A percentile compares a stretch with the other conserved stretches of the same genome.
These are phyloP conservation scores for Crotalus tigris DNA, from an alignment of 2,113 vertebrate species.

Conservation along the genomic window DNA sequence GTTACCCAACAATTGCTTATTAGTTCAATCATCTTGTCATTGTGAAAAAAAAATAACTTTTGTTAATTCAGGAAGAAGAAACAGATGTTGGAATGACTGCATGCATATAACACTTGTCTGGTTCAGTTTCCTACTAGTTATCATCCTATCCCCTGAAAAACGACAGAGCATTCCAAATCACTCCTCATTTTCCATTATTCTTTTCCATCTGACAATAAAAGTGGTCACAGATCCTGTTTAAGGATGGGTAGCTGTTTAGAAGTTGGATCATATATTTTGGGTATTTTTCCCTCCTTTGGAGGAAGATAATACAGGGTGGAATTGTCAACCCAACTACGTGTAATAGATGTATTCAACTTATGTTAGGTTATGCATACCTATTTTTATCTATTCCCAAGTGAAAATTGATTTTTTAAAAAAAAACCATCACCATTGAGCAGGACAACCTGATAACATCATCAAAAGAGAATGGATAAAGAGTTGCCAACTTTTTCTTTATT, in stretches of 20 bases:
- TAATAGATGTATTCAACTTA: background rate
- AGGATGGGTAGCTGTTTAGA: background rate
- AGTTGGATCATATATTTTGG: background rate
- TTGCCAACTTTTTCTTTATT: background rate
- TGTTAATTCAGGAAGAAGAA: slow-evolving; percentile 42
- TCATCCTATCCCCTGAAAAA: slow-evolving; percentile 36
- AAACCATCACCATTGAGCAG: background rate
- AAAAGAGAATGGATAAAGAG: background rate
- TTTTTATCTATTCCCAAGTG: background rate
- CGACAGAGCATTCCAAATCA: background rate
- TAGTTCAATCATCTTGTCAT: slow-evolving; percentile 19
- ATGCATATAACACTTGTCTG: slow-evolving; percentile 30
- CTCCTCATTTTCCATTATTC: background rate
- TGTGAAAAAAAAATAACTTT: slow-evolving; percentile 17
- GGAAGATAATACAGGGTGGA: background rate
- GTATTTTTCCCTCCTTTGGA: background rate
- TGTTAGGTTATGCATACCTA: background rate
- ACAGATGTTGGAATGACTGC: slow-evolving; percentile 53
- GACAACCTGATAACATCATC: background rate
- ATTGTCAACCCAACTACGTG: background rate
- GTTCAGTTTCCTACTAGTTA: slow-evolving; percentile 31
- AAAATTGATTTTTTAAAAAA: background rate
- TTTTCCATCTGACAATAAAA: background rate
- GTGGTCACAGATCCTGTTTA: background rate
- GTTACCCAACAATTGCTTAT: slow-evolving; percentile 55